Conservation (phyloP, 2,113 vertebrate species). For the Columba janthina region DNA sequence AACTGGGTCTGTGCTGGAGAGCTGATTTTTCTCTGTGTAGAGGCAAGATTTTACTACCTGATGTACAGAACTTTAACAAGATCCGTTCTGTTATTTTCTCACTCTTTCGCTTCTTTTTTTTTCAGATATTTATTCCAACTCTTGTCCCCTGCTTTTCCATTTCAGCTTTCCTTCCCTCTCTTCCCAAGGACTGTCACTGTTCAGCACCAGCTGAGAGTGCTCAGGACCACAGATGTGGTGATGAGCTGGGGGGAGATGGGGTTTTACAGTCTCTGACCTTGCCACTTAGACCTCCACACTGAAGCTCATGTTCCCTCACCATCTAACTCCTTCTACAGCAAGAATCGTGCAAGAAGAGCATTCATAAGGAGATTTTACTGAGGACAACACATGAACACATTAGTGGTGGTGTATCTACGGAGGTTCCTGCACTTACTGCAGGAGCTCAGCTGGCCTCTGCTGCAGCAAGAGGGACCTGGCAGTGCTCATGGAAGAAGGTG, state of each 20-base stretch:
- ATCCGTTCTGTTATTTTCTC: background rate
- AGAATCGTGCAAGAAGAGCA: background rate
- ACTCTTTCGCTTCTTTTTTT: rapidly evolving
- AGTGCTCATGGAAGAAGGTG: background rate
- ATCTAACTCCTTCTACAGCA: background rate
- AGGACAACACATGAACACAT: background rate
- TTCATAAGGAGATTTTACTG: background rate
- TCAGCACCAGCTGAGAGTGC: background rate
- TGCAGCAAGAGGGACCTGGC: background rate
- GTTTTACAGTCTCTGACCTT: background rate
- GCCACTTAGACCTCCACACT: background rate
- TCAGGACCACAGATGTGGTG: background rate
- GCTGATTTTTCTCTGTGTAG: background rate
- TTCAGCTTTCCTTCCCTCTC: background rate
- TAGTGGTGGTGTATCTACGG: rapidly evolving
- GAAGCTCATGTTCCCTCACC: background rate
- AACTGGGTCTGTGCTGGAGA: background rate
- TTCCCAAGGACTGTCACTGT: background rate
- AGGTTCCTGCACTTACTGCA: background rate
- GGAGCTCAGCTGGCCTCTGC: background rate
- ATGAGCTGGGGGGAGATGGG: background rate
- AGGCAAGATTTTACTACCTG: background rate
- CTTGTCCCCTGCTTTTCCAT: background rate
- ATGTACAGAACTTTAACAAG: background rate
- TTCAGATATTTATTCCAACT: background rate